Evolutionary conservation across 2,113 vertebrate genomes (phyloP), one percentile per base, ranked within the genome.

Genomic region (Zingel zingel): DNA sequence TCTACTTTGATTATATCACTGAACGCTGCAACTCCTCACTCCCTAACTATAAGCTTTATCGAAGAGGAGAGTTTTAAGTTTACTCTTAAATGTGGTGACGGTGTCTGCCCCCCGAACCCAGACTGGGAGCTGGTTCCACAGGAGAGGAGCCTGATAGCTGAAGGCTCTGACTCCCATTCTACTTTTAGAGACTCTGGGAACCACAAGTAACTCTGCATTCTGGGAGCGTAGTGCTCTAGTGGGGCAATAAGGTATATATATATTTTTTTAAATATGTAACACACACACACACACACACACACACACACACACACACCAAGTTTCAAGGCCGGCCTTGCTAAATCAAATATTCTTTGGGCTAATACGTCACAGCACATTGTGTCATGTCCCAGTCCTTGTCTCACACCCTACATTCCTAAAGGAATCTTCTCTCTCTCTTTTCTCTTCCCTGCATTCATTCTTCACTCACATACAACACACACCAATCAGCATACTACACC

Each of bases 341-440:
- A 71, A 54, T 30, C 27, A 76, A 57, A 64, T 25, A 19, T 57
- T 62, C 4, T 27, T 2, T 2, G 13, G 16, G n/a, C 30, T 11
- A 4, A 27, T 47, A 19, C 53, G 2, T 43, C 39, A 43, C 2
- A 10, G 39, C 39, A 45, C 47, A 59, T 45, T 30, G 11, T 36
- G 65, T 57, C 27, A 50, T 18, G 51, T 48, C 54, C 12, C 27
- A 10, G n/a, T 56, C 15, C 11, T 23, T 36, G 10, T 16, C n/a
- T 61, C 23, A 25, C 33, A 72, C 65, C 59, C 58, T 72, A 51
- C 27, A 77, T 77, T 73, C 59, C 73, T 48, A 1, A 16, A n/a
- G 11, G 12, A 51, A 25, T 30, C 33, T 33, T 33, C 33, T 33
- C 5, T 2, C 19, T 19, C 16, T 62, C 33, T 43, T n/a, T 27